Base-by-base conservation (phyloP, 1,140 invertebrate species). In the Pseudomyrmex pallidus region DNA sequence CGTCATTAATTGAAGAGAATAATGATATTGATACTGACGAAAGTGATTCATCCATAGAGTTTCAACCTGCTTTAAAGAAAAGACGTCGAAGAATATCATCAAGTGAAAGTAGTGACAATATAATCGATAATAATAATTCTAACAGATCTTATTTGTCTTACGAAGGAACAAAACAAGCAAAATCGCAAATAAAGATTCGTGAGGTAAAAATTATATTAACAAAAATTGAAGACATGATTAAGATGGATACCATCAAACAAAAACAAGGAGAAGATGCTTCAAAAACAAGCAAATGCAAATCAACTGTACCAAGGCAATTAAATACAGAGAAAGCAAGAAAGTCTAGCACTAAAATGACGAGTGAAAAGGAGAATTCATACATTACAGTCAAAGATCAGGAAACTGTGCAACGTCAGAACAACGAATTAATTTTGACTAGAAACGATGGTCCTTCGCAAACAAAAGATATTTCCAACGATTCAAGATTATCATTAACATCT, bases 171-270 rank as follows among this genome's bases (percentile, higher is more conserved):
- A 2, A 35, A 15, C 20, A 17, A 72, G 8, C 50, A 13, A 3
- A 48, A 54, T 35, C 22, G 15, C 46, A 8, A 68, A 17, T 4
- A 8, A 8, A 35, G 20, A 35, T 59, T 56, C n/a, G 8, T 8
- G 13, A 22, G 12, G 8, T 1, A 9, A 20, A 1, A 8, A 7
- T 80, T 48, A 20, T 2, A 59, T 61, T 80, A 61, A 61, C 20
- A 4, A 80, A 12, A 80, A 35, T 80, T 8, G 63, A 80, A 59
- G 15, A 80, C 8, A 35, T 70, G 52, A 2, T 59, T 17, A 54
- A 80, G 8, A 15, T n/a, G 0, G 5, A 70, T 61, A 54, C 54
- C 2, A 20, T 50, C 17, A 80, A 61, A 25, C 72, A 66, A 48
- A 1, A 70, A 5, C 1, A 80, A 12, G 20, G 25, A 3, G n/a